These are phyloP conservation scores for Pachymerium ferrugineum DNA, from an alignment of 2,888 invertebrate species.

Conservation along the genomic window DNA sequence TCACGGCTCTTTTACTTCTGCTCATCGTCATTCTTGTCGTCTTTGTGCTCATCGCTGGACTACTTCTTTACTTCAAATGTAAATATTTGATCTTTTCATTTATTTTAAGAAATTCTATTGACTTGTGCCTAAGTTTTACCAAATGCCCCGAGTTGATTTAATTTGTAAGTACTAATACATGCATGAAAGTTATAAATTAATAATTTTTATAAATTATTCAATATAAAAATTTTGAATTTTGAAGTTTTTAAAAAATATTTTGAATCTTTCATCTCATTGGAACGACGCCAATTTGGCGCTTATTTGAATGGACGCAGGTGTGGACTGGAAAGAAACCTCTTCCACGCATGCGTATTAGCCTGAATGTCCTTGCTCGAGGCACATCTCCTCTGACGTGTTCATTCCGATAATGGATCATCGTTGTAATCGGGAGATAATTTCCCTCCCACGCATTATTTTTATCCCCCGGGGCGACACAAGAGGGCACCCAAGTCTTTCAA, in stretches of 20 bases:
- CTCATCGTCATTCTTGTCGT: conserved; percentile 56
- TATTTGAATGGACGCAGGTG: conserved; percentile 25
- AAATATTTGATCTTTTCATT: conserved; percentile 45
- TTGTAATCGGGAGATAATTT: conserved; percentile 22
- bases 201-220: too few relatives aligned
- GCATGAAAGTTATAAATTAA: too few relatives aligned
- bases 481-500: neutral
- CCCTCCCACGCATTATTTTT: conserved; percentile 22
- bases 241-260: too few relatives aligned
- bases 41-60: conserved; percentile 57
- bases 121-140: too few relatives aligned
- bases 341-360: conserved; percentile 2
- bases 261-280: conserved; percentile 3
- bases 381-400: conserved; percentile 10
- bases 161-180: too few relatives aligned
- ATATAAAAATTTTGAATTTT: too few relatives aligned
- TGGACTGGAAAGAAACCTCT: conserved; percentile 17
- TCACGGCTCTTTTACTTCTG: conserved; percentile 55
- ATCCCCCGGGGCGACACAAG: neutral
- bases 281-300: conserved; percentile 19
- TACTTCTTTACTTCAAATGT: conserved; percentile 59
- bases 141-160: too few relatives aligned
- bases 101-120: neutral
- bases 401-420: conserved; percentile 20
- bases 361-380: neutral